Evolutionary conservation across 2,797 vertebrate genomes (phyloP).

Genomic region (Melanotaenia trifasciata): DNA sequence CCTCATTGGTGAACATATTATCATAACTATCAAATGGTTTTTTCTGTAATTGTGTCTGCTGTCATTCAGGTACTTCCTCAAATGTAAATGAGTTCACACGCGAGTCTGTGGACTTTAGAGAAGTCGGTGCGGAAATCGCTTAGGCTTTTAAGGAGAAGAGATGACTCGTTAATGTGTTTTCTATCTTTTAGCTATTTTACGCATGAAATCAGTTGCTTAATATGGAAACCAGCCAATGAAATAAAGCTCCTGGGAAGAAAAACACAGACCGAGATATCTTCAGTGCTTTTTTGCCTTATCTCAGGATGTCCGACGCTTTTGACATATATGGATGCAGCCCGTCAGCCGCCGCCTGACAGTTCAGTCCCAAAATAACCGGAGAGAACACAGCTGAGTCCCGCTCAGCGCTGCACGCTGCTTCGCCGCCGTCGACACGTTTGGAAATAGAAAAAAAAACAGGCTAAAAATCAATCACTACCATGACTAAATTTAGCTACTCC

Average conservation of each 20-base stretch:
- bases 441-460: constrained; percentile 1
- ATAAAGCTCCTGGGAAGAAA: not conserved
- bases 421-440: constrained; percentile 60
- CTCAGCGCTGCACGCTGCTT: constrained; percentile 47
- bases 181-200: not conserved
- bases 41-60: not conserved
- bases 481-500: constrained; percentile 93
- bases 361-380: constrained; percentile 93
- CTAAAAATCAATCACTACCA: constrained; percentile 54
- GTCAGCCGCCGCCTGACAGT: constrained; percentile 84
- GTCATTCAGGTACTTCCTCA: not conserved
- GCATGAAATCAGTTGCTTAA: not conserved
- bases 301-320: constrained; percentile 62
- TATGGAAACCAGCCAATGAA: constrained; percentile 18
- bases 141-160: not conserved
- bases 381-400: constrained; percentile 89
- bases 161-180: not conserved
- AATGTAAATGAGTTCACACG: not conserved
- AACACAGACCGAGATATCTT: constrained; percentile 41
- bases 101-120: not conserved
- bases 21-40: not conserved
- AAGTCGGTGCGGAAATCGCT: not conserved
- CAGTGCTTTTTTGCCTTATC: constrained; percentile 59
- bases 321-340: constrained; percentile 91
- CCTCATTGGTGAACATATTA: not conserved